A percentile compares a stretch with the other conserved stretches of the same genome.
phyloP scores from a whole-genome alignment of 2,113 vertebrate genomes.

The Paramormyrops kingsleyae region DNA sequence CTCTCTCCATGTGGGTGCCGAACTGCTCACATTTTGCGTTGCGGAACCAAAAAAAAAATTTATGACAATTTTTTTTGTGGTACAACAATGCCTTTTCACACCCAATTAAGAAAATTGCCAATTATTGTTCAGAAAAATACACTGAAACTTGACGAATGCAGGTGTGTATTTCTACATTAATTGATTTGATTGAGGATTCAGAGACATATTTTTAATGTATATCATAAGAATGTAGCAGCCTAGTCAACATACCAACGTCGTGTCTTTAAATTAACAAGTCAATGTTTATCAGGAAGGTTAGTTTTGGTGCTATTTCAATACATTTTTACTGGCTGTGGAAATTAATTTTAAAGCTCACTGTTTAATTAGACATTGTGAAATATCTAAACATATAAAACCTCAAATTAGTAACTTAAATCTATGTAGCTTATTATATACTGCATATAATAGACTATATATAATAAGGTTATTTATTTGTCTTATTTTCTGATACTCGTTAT shows the following conservation, averaged over 20 bases:
- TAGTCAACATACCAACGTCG: not conserved
- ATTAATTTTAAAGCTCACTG: not conserved
- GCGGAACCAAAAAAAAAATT: not conserved
- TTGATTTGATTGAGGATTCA: not conserved
- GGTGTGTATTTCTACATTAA: not conserved
- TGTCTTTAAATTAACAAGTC: not conserved
- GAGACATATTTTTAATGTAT: not conserved
- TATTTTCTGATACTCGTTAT: not conserved
- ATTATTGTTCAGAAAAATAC: not conserved
- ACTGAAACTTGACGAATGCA: not conserved
- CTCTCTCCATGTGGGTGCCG: not conserved
- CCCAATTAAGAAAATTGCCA: not conserved
- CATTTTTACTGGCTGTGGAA: not conserved
- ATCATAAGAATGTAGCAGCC: not conserved
- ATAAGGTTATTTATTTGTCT: not conserved
- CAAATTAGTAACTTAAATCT: not conserved
- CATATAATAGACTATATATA: not conserved
- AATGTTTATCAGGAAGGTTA: not conserved
- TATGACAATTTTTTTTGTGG: not conserved
- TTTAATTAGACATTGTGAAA: not conserved
- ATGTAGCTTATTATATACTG: not conserved
- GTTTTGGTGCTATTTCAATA: not conserved
- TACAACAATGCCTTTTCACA: not conserved
- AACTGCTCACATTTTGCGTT: not conserved
- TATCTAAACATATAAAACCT: not conserved